Evolutionary conservation across 2,797 vertebrate genomes (phyloP).

Genomic region (Lagothrix lagotricha): DNA sequence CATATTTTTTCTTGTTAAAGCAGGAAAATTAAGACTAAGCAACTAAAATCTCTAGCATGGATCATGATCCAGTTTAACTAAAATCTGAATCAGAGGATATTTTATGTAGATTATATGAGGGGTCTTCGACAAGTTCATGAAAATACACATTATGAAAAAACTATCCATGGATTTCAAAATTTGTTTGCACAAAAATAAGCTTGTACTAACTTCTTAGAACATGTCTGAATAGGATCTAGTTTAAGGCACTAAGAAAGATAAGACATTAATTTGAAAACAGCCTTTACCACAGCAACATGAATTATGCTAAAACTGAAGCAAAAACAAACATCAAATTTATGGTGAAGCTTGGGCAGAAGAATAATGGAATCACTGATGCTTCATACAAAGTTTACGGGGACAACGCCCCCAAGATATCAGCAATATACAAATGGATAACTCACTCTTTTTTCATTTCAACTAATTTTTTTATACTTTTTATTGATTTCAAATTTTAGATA

Average conservation of each 20-base stretch:
- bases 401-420: neutral
- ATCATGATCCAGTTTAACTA: constrained; percentile 29
- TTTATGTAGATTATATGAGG: constrained; percentile 17
- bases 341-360: neutral
- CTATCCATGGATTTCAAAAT: neutral
- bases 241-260: neutral
- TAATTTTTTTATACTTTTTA: neutral
- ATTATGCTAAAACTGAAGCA: neutral
- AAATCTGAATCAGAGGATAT: constrained; percentile 17
- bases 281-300: neutral
- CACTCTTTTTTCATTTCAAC: neutral
- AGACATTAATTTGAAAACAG: neutral
- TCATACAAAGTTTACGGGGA: neutral
- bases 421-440: neutral
- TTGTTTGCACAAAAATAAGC: neutral
- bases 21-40: constrained; percentile 26
- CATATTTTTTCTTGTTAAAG: neutral
- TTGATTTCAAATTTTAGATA: neutral
- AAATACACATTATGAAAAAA: neutral
- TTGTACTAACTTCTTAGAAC: neutral
- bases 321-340: neutral
- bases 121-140: neutral
- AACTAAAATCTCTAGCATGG: constrained; percentile 34
- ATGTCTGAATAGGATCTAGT: neutral
- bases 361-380: neutral